Evolutionary conservation across 2,888 invertebrate species (phyloP).

Genomic region (Noctua comes): DNA sequence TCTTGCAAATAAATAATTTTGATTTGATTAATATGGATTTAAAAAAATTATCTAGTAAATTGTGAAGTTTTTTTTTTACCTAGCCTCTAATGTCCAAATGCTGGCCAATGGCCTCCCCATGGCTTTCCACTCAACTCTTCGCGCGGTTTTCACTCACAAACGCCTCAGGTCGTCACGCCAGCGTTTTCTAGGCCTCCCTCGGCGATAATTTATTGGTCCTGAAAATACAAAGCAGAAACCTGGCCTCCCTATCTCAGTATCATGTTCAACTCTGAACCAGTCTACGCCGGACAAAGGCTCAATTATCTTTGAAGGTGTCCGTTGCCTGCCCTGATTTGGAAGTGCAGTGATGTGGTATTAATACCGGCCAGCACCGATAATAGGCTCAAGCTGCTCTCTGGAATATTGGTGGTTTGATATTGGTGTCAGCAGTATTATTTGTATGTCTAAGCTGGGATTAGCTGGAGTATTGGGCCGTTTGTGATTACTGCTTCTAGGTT

Average conservation of each 20-base stretch:
- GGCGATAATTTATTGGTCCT: background rate
- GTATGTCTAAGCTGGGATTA: background rate
- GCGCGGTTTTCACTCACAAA: too few species aligned
- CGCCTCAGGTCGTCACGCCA: too few species aligned
- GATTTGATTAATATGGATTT: too few species aligned
- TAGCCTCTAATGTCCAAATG: too few species aligned
- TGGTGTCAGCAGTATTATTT: background rate
- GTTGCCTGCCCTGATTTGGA: slow-evolving; percentile 13
- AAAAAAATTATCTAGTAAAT: too few species aligned
- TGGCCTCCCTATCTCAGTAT: slow-evolving; percentile 3
- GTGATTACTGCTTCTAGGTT: background rate
- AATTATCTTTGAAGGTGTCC: slow-evolving; percentile 38
- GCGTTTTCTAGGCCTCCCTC: too few species aligned
- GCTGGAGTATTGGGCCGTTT: background rate
- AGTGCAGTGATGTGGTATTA: slow-evolving; percentile 35
- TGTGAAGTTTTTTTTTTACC: too few species aligned
- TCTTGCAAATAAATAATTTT: too few species aligned
- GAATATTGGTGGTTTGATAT: background rate
- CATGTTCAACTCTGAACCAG: slow-evolving; percentile 14
- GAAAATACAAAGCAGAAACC: background rate
- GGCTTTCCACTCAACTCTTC: too few species aligned
- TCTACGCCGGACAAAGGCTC: slow-evolving; percentile 22
- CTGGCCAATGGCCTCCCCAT: too few species aligned
- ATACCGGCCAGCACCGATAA: slow-evolving; percentile 7
- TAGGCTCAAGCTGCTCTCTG: background rate